phyloP scores from a whole-genome alignment of 2,888 invertebrate genomes.

The Euphydryas editha region DNA sequence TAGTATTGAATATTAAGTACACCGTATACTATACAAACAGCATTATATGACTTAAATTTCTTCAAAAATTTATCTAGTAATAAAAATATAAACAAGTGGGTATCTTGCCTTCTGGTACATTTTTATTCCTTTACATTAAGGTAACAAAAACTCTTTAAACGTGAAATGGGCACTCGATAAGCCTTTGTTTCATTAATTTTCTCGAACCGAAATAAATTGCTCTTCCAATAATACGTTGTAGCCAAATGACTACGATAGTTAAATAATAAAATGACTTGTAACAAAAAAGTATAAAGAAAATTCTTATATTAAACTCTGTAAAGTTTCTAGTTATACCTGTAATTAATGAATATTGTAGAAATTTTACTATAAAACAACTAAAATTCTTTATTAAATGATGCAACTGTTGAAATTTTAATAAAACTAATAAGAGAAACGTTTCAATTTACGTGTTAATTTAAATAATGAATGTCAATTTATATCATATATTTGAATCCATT shows the following conservation, averaged over 20 bases:
- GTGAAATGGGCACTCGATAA: constrained; percentile 6
- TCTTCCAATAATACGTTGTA: constrained; percentile 20
- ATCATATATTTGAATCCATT: neutral
- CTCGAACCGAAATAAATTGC: constrained; percentile 18
- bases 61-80: neutral
- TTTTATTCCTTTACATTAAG: constrained; percentile 9
- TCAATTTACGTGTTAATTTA: neutral
- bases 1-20: no score
- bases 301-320: neutral
- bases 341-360: no score
- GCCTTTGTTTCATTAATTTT: constrained; percentile 18
- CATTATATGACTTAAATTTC: neutral
- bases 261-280: constrained; percentile 16
- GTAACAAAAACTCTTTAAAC: constrained; percentile 8
- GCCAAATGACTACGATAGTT: constrained; percentile 17
- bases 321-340: neutral
- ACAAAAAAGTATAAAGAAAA: neutral
- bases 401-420: no score
- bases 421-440: neutral
- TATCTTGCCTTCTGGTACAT: neutral
- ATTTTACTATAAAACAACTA: no score
- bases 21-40: no score
- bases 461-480: no score
- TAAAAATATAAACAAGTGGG: neutral
- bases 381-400: no score